A percentile compares a stretch with the other conserved stretches of the same genome.
These are phyloP conservation scores for Drosophila limbata DNA, from an alignment of 2,888 invertebrate species.

Conservation along the genomic window DNA sequence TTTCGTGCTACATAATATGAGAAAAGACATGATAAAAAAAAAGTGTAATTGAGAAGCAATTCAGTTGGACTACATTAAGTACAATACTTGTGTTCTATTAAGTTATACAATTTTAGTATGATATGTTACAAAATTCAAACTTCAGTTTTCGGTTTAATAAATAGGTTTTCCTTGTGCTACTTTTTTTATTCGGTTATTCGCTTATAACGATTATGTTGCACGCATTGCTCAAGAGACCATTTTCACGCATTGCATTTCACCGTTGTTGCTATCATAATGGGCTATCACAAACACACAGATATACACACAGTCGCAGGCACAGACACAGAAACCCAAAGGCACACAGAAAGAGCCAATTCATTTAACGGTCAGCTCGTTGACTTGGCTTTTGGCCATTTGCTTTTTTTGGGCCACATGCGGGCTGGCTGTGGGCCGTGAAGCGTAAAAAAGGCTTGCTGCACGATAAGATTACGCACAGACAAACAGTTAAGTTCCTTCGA, in stretches of 20 bases:
- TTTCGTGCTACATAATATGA: too few relatives aligned
- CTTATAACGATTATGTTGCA: conserved; percentile 33
- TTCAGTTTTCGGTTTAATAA: neutral
- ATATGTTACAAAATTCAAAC: conserved; percentile 1
- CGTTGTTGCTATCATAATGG: conserved; percentile 19
- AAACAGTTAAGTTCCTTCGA: conserved; percentile 50
- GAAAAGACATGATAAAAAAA: too few relatives aligned
- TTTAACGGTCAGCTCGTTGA: conserved; percentile 58
- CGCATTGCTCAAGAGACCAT: conserved; percentile 34
- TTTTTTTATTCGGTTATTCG: conserved; percentile 19
- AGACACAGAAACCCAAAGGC: conserved; percentile 1
- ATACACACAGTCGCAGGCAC: neutral
- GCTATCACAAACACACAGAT: neutral
- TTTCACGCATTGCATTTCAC: conserved; percentile 28
- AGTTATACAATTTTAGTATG: too few relatives aligned
- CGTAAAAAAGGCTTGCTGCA: conserved; percentile 74
- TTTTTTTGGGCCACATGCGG: conserved; percentile 44
- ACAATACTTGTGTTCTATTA: too few relatives aligned
- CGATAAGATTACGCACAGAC: conserved; percentile 65
- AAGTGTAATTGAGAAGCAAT: too few relatives aligned
- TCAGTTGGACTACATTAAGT: too few relatives aligned
- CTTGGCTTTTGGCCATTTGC: conserved; percentile 51
- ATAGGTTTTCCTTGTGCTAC: neutral
- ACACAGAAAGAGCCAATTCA: conserved; percentile 48
- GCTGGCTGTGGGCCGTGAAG: conserved; percentile 59